Conservation (phyloP, 2,113 vertebrate species). For the Rhodinocichla rosea region DNA sequence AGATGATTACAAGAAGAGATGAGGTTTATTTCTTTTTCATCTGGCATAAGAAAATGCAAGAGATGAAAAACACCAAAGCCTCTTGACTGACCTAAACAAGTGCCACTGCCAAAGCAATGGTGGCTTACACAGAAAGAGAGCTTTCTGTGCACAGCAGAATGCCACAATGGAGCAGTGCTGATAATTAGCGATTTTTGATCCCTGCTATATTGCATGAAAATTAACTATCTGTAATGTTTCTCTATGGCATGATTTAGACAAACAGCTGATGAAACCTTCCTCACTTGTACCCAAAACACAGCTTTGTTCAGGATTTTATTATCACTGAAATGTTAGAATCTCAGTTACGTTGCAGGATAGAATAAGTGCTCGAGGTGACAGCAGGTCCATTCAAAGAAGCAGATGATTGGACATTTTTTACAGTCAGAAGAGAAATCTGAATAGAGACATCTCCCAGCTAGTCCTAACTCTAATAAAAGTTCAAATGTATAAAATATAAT, state of each 20-base stretch:
- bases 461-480: slow-evolving; percentile 30
- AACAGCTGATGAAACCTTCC: neutral
- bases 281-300: neutral
- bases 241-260: neutral
- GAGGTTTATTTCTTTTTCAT: neutral
- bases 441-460: neutral
- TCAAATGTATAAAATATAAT: slow-evolving; percentile 48
- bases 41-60: neutral
- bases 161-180: neutral
- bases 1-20: neutral
- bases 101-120: neutral
- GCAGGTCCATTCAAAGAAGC: slow-evolving; percentile 15
- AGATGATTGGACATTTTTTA: neutral
- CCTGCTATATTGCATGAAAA: neutral
- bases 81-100: neutral
- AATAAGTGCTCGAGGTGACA: neutral
- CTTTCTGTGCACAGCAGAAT: neutral
- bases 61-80: neutral
- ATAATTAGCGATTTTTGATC: neutral
- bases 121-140: neutral
- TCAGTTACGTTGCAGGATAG: neutral
- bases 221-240: neutral
- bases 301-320: neutral
- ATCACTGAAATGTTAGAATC: neutral
- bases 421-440: slow-evolving; percentile 10